Evolutionary conservation across 2,113 vertebrate genomes (phyloP), one percentile per base, ranked within the genome.

Genomic region (Rhinichthys klamathensis): DNA sequence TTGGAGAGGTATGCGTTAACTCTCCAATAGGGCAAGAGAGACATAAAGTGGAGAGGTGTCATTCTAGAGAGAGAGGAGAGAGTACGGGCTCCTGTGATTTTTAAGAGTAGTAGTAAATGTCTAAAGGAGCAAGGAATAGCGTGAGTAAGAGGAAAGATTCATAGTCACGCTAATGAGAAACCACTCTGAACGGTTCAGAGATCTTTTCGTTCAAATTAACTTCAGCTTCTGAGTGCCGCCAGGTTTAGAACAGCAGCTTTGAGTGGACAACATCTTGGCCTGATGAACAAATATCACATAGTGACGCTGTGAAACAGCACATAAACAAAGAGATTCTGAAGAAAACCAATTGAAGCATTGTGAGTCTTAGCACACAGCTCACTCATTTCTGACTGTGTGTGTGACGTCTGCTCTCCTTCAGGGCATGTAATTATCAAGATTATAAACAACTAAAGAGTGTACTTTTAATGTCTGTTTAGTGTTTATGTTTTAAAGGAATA

Each of bases 1-100:
- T 89, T 69, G 27, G 32, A 84, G 84, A 83, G 58, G 79, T 46
- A 82, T 69, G 56, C 58, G 73, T 85, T 70, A 54, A 46, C 67
- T 78, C 70, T 84, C 65, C 80, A 80, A 74, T 27, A 35, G 35
- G 56, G 51, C 69, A 13, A 49, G 46, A 41, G 54, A 51, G 82
- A 79, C 25, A 72, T 54, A 46, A 60, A 56, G 84, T 41, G 75
- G 35, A 78, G 41, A 69, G 41, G 60, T 82, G 65, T 69, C 80
- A 69, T 82, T 56, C 80, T 82, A 23, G 15, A 41, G 46, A 38
- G 61, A 78, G 67, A 74, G 70, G 9, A 54, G 13, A 75, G 25
- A 21, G 25, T 25, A 54, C 5, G 6, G 49, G n/a, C 70, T 73
- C 27, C 41, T 58, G 35, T 51, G 73, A 83, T 51, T 77, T 30